Conservation (phyloP, 2,797 vertebrate species). For the Lates japonicus region DNA sequence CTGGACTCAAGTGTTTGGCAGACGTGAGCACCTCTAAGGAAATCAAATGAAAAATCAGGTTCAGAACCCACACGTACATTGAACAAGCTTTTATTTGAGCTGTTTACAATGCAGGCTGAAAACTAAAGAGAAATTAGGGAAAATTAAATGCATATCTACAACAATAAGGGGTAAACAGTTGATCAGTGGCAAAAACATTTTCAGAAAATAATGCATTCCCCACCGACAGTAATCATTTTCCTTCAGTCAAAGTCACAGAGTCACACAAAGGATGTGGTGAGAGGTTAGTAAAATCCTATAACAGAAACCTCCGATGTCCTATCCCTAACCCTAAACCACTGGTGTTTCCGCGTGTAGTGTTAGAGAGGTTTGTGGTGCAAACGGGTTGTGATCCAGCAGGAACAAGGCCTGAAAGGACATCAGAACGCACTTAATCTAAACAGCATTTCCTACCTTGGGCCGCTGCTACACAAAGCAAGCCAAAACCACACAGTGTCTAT, state of each 20-base stretch:
- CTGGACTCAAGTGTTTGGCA: conserved; percentile 73
- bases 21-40: conserved; percentile 64
- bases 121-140: conserved; percentile 7
- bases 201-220: conserved; percentile 18
- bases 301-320: conserved; percentile 69
- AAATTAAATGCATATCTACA: background rate
- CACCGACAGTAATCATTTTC: conserved; percentile 25
- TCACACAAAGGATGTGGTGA: conserved; percentile 65
- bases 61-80: conserved; percentile 53
- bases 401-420: conserved; percentile 73
- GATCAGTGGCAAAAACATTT: conserved; percentile 14
- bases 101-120: conserved; percentile 44
- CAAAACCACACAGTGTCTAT: conserved; percentile 71
- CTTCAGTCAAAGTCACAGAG: conserved; percentile 39
- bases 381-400: conserved; percentile 69
- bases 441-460: conserved; percentile 75
- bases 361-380: conserved; percentile 73
- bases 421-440: conserved; percentile 73
- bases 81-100: conserved; percentile 45
- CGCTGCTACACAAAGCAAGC: conserved; percentile 52
- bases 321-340: conserved; percentile 73
- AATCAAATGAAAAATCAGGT: conserved; percentile 74
- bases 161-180: conserved; percentile 8
- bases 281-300: conserved; percentile 58
- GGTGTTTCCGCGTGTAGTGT: conserved; percentile 69